These are phyloP conservation scores for Aphaenogaster rudis DNA, from an alignment of 1,140 invertebrate genomes.

Conservation along the genomic window DNA sequence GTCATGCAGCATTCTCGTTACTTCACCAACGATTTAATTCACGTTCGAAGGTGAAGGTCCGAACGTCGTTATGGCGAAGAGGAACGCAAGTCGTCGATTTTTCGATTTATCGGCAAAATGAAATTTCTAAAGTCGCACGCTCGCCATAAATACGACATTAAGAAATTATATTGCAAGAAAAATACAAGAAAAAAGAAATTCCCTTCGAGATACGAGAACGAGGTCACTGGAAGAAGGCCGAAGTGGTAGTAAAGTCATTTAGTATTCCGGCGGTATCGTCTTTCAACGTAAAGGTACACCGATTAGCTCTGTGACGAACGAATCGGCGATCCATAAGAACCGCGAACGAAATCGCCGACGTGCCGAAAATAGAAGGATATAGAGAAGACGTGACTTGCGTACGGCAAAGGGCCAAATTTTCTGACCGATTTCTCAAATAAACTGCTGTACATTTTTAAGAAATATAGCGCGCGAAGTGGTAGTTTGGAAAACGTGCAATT, in stretches of 20 bases:
- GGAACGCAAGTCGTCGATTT: neutral
- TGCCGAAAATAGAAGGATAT: constrained; percentile 54
- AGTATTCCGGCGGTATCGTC: constrained; percentile 46
- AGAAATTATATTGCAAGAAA: constrained; percentile 17
- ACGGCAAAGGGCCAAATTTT: neutral
- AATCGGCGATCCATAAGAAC: neutral
- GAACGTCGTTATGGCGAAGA: neutral
- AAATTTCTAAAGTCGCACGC: constrained; percentile 19
- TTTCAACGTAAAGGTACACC: constrained; percentile 28
- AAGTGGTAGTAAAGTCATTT: neutral
- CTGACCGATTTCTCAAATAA: constrained; percentile 15
- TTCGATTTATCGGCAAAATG: neutral
- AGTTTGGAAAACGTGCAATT: neutral
- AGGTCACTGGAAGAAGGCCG: neutral
- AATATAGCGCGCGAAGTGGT: neutral
- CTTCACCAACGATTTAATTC: constrained; percentile 24
- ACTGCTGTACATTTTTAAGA: neutral
- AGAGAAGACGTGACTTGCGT: constrained; percentile 30
- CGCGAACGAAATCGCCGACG: constrained; percentile 32
- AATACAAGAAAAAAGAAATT: neutral
- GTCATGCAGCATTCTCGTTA: neutral
- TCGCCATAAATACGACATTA: constrained; percentile 1
- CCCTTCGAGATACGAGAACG: neutral
- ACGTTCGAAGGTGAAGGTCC: constrained; percentile 29
- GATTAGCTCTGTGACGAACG: constrained; percentile 24